Percentiles rank a stretch among this genome's conserved stretches.
Conservation (phyloP, 2,113 vertebrate species). For the Calyptommatus sinebrachiatus region DNA sequence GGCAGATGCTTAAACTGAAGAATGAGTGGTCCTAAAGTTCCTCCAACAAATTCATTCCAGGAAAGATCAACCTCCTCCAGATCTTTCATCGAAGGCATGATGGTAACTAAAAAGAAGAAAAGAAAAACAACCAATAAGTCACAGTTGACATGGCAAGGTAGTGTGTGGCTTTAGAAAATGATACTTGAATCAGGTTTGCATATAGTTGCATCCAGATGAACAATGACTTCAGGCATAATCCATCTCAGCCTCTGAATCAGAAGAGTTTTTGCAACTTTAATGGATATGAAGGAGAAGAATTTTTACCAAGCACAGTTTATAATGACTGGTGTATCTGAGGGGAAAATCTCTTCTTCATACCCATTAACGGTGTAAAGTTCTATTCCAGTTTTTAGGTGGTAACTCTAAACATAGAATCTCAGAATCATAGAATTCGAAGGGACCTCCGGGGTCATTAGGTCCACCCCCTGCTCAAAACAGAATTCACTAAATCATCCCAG, state of each 20-base stretch:
- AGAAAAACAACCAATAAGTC: slow-evolving; percentile 13
- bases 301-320: too few species aligned
- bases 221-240: too few species aligned
- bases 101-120: slow-evolving; percentile 56
- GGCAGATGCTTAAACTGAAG: slow-evolving; percentile 72
- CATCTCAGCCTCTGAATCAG: not conserved
- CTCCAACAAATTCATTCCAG: slow-evolving; percentile 85
- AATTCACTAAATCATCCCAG: too few species aligned
- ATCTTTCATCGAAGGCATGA: slow-evolving; percentile 75
- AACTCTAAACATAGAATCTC: too few species aligned
- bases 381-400: too few species aligned
- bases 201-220: not conserved
- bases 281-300: too few species aligned
- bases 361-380: too few species aligned
- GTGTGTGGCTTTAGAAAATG: not conserved
- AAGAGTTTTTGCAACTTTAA: not conserved
- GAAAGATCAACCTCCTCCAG: slow-evolving; percentile 85
- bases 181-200: not conserved
- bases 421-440: too few species aligned
- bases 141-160: not conserved
- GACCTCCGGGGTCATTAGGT: too few species aligned
- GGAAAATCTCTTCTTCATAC: too few species aligned
- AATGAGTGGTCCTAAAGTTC: slow-evolving; percentile 71
- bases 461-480: too few species aligned
- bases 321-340: too few species aligned